Evolutionary conservation across 2,797 vertebrate species (phyloP), one percentile per base, ranked within the genome.

Genomic region (Siniperca scherzeri): DNA sequence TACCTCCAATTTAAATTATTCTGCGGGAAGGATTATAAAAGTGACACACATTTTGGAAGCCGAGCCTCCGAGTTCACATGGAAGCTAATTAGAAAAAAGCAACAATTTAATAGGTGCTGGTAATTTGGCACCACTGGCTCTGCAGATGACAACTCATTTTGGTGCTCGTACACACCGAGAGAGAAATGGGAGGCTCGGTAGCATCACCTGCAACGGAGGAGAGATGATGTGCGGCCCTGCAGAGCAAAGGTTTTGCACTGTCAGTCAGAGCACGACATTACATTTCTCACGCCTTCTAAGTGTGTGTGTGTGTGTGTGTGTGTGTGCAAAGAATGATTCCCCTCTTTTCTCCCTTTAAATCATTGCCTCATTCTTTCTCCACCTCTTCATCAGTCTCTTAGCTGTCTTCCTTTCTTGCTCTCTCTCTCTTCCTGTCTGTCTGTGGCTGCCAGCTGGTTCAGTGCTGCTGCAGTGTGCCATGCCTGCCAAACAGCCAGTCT

Each of bases 391-490:
- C 61, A 40, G 38, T 71, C 66, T 62, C 70, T n/a, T 14, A 60
- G 71, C 76, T 75, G 73, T 79, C 59, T 56, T 16, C 44, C 53
- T 60, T 13, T 62, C 17, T 9, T 42, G 2, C 57, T 44, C 2
- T 33, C 25, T 59, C 40, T 57, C 25, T 75, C 53, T 36, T 7
- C 78, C 65, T 84, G 52, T 80, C 59, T 85, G 22, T 82, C 44
- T 21, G 71, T 83, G 73, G 60, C 52, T 79, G 84, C 83, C 87
- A 89, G 89, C 85, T 87, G 88, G 78, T 88, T 89, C 74, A 74
- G 83, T 59, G 77, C 64, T 89, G 89, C 88, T 89, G 89, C 92
- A 89, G 84, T 83, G 76, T 64, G 85, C 87, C 84, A 86, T 73
- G 81, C 87, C 88, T 93, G 90, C 85, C 83, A 90, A 90, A 77